Evolutionary conservation across 2,797 vertebrate genomes (phyloP).

Genomic region (Pitangus sulphuratus): DNA sequence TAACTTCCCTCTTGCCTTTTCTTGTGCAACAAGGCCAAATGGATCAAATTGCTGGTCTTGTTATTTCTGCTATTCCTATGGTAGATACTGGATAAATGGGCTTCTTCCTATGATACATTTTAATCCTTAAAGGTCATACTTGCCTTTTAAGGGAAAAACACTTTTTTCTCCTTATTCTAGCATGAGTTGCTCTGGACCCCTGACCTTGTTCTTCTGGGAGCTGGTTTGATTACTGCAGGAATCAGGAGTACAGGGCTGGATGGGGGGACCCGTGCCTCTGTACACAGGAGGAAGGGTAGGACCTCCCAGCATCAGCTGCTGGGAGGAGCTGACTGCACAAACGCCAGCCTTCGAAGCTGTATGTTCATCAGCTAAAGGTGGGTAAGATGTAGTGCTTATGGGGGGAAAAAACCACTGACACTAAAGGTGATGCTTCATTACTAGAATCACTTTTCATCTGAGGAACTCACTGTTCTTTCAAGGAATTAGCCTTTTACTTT

Average conservation of each 20-base stretch:
- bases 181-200: background rate
- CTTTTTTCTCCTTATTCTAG: background rate
- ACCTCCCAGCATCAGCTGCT: background rate
- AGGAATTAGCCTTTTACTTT: background rate
- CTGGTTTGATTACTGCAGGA: background rate
- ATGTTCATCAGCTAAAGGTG: background rate
- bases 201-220: background rate
- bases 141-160: background rate
- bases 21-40: background rate
- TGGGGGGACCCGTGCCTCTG: background rate
- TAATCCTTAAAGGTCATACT: background rate
- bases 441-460: background rate
- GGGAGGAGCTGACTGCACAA: background rate
- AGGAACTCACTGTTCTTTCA: background rate
- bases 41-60: background rate
- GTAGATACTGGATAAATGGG: background rate
- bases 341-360: background rate
- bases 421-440: background rate
- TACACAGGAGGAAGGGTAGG: background rate
- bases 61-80: background rate
- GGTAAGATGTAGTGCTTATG: background rate
- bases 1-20: background rate
- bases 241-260: background rate
- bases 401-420: background rate
- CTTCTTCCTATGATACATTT: background rate